Evolutionary conservation across 30 jellyfish, hydroid and myxozoan species (phyloP).

Genomic region (Pseudorhiza aurosa): DNA sequence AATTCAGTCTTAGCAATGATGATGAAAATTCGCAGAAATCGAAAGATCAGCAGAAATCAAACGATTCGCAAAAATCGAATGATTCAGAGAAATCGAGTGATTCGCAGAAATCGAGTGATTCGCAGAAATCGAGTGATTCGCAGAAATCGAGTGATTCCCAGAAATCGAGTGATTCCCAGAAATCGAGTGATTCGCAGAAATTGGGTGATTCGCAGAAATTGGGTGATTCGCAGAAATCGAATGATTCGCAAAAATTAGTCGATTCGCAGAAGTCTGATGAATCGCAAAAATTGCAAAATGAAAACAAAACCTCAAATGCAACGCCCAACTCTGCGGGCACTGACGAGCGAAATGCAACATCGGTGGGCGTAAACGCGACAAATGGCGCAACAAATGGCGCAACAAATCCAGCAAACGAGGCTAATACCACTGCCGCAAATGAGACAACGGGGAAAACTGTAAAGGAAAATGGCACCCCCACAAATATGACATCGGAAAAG

Average conservation of each 20-base stretch:
- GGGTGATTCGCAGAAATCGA: not conserved
- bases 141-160: not conserved
- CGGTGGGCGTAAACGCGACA: conserved; percentile 6
- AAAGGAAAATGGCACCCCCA: not conserved
- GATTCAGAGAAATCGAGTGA: no score
- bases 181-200: not conserved
- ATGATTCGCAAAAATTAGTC: not conserved
- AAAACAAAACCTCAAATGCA: conserved; percentile 43
- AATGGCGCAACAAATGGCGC: conserved; percentile 17
- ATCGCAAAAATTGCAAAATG: not conserved
- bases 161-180: no score
- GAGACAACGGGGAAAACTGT: not conserved
- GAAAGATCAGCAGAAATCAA: not conserved
- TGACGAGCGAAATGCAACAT: conserved; percentile 10
- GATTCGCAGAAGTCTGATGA: not conserved
- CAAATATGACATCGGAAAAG: not conserved
- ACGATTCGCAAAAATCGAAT: not conserved
- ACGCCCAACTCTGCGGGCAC: conserved; percentile 51
- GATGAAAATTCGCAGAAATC: conserved; percentile 23
- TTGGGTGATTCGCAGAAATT: not conserved
- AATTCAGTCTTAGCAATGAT: conserved; percentile 66
- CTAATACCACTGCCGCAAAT: conserved; percentile 5
- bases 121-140: not conserved
- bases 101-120: not conserved
- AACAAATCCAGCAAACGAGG: not conserved